These are phyloP conservation scores for Tachystola acroxantha DNA, from an alignment of 2,888 invertebrate species.

Conservation along the genomic window DNA sequence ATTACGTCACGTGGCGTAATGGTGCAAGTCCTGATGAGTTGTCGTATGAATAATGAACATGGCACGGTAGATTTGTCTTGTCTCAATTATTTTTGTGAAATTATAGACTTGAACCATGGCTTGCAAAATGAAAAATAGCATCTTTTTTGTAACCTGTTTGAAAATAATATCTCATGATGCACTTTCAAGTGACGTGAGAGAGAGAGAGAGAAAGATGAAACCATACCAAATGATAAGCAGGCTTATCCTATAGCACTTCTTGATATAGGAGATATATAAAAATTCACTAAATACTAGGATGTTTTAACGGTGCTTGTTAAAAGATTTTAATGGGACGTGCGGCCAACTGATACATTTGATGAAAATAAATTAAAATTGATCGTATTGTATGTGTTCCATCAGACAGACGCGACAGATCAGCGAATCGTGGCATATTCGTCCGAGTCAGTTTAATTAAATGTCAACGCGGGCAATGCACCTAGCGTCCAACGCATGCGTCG, in stretches of 20 bases:
- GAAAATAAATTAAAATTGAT: slow-evolving; percentile 20
- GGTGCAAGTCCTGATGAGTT: slow-evolving; percentile 18
- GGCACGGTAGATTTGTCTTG: slow-evolving; percentile 1
- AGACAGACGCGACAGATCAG: slow-evolving; percentile 34
- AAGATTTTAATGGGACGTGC: not conserved
- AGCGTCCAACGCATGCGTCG: slow-evolving; percentile 29
- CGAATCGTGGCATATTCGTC: slow-evolving; percentile 36
- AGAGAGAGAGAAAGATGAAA: too few relatives aligned
- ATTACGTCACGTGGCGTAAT: slow-evolving; percentile 21
- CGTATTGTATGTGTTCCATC: slow-evolving; percentile 23
- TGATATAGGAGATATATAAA: too few relatives aligned
- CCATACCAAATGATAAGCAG: too few relatives aligned
- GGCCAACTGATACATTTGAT: not conserved
- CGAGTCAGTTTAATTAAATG: slow-evolving; percentile 66
- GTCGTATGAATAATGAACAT: slow-evolving; percentile 14
- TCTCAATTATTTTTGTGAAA: slow-evolving; percentile 6
- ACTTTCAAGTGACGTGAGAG: too few relatives aligned
- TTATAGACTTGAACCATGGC: slow-evolving; percentile 1
- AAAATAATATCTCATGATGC: too few relatives aligned
- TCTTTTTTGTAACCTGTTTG: too few relatives aligned
- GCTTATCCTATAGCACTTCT: too few relatives aligned
- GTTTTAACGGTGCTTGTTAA: not conserved
- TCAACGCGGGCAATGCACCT: slow-evolving; percentile 53
- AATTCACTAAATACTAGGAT: too few relatives aligned
- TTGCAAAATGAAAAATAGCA: not conserved